These are phyloP conservation scores for Tyto alba DNA, from an alignment of 2,113 vertebrate species.

Conservation along the genomic window DNA sequence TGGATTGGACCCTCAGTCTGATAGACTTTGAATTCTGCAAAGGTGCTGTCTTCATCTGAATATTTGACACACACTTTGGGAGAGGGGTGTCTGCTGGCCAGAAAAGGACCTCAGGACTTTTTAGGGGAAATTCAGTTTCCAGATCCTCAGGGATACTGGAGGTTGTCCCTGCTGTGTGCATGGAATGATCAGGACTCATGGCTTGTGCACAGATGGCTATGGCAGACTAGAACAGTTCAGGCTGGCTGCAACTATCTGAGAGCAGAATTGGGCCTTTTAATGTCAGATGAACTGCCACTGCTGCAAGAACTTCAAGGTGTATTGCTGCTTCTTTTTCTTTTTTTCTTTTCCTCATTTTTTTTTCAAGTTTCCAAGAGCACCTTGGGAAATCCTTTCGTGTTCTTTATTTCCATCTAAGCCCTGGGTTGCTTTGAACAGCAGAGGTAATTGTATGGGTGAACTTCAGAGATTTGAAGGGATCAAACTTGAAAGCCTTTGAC, in stretches of 20 bases:
- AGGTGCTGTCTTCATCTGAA: not conserved
- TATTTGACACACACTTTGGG: not conserved
- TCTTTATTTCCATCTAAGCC: constrained; percentile 62
- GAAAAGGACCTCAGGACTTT: not conserved
- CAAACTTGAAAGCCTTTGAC: constrained; percentile 62
- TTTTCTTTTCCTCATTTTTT: not conserved
- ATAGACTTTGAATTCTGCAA: not conserved
- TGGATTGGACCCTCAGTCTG: not conserved
- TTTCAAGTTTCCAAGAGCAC: not conserved
- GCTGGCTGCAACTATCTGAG: not conserved
- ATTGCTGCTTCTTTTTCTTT: not conserved
- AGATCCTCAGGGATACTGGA: not conserved
- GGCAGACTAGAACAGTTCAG: not conserved
- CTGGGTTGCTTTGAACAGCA: constrained; percentile 56
- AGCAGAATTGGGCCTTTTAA: not conserved
- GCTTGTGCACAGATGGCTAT: rapidly evolving
- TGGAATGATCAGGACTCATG: not conserved
- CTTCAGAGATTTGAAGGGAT: constrained; percentile 65
- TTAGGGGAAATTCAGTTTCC: not conserved
- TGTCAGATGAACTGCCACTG: not conserved
- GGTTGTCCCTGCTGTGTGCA: rapidly evolving
- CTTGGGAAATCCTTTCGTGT: constrained; percentile 49
- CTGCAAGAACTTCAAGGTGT: not conserved
- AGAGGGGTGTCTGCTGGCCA: not conserved
- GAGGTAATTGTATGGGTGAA: constrained; percentile 53